phyloP scores from a whole-genome alignment of 2,797 vertebrate species.

The Spea hammondii region DNA sequence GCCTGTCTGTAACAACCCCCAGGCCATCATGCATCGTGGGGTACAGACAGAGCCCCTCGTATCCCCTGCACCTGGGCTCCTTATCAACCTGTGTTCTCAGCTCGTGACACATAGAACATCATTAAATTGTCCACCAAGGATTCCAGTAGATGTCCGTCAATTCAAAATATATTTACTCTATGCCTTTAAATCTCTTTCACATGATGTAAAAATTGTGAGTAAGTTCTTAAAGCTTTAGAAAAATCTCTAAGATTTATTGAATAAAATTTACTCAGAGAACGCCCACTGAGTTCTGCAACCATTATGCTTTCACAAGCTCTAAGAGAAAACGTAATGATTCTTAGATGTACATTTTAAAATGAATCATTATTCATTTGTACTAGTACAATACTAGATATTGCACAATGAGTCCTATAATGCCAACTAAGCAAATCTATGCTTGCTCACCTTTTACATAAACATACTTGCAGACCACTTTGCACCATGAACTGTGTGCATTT shows the following conservation, averaged over 20 bases:
- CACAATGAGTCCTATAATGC: conserved; percentile 34
- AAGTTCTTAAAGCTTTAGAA: neutral
- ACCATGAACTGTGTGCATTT: no score
- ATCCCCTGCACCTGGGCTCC: no score
- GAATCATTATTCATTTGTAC: conserved; percentile 28
- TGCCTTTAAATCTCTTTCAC: no score
- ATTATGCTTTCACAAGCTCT: neutral
- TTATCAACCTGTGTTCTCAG: no score
- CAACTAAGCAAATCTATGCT: conserved; percentile 30
- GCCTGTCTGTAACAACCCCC: no score
- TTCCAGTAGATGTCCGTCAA: no score
- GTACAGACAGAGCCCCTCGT: no score
- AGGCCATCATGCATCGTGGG: no score
- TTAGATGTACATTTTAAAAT: conserved; percentile 22
- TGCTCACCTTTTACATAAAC: neutral
- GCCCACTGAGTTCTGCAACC: neutral
- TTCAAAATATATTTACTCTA: no score
- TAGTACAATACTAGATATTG: conserved; percentile 23
- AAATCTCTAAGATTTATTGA: neutral
- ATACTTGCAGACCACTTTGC: no score
- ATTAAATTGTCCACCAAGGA: no score
- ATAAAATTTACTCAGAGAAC: neutral
- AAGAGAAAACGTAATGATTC: conserved; percentile 1
- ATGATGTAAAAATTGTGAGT: neutral
- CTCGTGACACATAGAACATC: no score